Base-by-base conservation (phyloP, 2,888 invertebrate genomes). In the Metalampra italica region DNA sequence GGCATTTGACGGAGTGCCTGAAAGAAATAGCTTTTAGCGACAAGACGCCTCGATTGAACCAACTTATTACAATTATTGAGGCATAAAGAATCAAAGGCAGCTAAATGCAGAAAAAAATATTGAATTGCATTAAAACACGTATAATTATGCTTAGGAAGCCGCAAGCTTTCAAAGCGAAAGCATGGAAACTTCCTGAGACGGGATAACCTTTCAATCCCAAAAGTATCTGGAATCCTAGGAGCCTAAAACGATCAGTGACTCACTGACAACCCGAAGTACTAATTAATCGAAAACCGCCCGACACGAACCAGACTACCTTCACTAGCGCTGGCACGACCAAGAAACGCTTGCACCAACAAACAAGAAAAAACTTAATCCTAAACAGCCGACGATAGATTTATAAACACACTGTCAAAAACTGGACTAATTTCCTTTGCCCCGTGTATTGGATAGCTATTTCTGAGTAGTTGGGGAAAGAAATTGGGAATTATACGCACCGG, bases 331-430 rank as follows among this genome's bases (percentile, higher is more conserved):
- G 14, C 34, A 43, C 34, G 11, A 34, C 11, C 43, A 43, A 22
- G 30, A 30, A 3, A 1, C 38, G n/a, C 8, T 15, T 45, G 45
- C 7, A 45, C 5, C 46, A 75, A 76, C 68, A 80, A 80, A 77
- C 68, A 55, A 0, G 44, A 57, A 54, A 48, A 57, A 62, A 64
- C 66, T 75, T 81, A 70, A 88, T 83, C 56, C 70, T 81, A 86
- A 88, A 88, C 78, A 86, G 51, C 41, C 87, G 86, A 82, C 63
- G 83, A 88, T 62, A 59, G 86, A 85, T 78, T 66, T 74, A 67
- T 78, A 82, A 53, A 80, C 78, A 76, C 38, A 12, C 51, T 57
- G 71, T 71, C 73, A 67, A 62, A 59, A 61, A 47, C 46, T 43
- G 55, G 48, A 52, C 53, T 41, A 40, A 36, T 46, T 38, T 15